Evolutionary conservation across 2,888 invertebrate species (phyloP).

Genomic region (Eledone cirrhosa): DNA sequence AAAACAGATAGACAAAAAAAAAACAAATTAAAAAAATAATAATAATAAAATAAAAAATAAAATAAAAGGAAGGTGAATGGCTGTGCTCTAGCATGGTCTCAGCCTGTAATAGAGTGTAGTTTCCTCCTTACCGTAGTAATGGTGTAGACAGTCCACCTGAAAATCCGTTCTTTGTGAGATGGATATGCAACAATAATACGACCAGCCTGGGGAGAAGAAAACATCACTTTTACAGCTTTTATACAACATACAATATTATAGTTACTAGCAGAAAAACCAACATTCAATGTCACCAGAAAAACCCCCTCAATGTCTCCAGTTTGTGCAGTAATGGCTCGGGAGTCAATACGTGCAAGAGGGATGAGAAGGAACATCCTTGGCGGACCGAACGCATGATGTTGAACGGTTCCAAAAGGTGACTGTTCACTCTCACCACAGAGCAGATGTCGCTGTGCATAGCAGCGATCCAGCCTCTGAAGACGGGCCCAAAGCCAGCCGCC

Average conservation of each 20-base stretch:
- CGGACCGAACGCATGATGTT: too few species aligned
- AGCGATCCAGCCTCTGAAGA: too few species aligned
- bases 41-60: neutral
- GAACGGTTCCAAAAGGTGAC: too few species aligned
- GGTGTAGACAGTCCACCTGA: constrained; percentile 51
- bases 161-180: constrained; percentile 42
- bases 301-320: too few species aligned
- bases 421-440: too few species aligned
- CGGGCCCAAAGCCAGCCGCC: too few species aligned
- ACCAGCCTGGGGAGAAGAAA: constrained; percentile 75
- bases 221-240: neutral
- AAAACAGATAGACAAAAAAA: too few species aligned
- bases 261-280: neutral
- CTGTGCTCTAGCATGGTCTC: neutral
- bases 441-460: too few species aligned
- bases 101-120: neutral
- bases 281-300: too few species aligned
- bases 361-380: too few species aligned
- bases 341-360: too few species aligned
- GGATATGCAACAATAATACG: constrained; percentile 70
- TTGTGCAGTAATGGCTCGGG: too few species aligned
- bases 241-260: neutral
- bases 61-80: neutral
- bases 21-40: neutral
- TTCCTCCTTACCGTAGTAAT: constrained; percentile 45